These are phyloP conservation scores for Tiliqua scincoides DNA, from an alignment of 2,113 vertebrate genomes.

Conservation along the genomic window DNA sequence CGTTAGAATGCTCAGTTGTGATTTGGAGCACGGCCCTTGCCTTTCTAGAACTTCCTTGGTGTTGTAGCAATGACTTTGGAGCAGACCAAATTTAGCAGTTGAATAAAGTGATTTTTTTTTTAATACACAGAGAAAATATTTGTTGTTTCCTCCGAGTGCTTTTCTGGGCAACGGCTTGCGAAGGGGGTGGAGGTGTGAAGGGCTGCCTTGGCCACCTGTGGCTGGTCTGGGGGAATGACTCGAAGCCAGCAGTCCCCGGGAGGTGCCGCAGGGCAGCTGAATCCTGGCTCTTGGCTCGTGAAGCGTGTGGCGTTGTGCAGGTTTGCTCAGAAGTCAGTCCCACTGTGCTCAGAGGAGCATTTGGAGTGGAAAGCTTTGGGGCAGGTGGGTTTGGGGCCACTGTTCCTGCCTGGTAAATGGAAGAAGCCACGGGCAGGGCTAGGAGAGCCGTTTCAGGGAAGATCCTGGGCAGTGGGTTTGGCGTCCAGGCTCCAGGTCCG, in stretches of 20 bases:
- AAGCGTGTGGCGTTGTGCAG: too few relatives aligned
- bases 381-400: slow-evolving; percentile 54
- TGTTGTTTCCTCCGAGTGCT: slow-evolving; percentile 52
- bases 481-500: too few relatives aligned
- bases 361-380: slow-evolving; percentile 37
- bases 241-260: slow-evolving; percentile 53
- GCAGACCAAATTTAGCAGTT: slow-evolving; percentile 66
- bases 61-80: slow-evolving; percentile 63
- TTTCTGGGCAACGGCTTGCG: slow-evolving; percentile 45
- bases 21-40: slow-evolving; percentile 44
- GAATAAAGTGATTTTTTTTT: slow-evolving; percentile 71
- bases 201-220: slow-evolving; percentile 50
- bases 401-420: slow-evolving; percentile 51
- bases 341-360: too few relatives aligned
- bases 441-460: slow-evolving; percentile 38
- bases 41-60: slow-evolving; percentile 38
- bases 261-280: slow-evolving; percentile 51
- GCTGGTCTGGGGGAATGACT: slow-evolving; percentile 61
- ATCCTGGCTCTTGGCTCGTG: slow-evolving; percentile 64
- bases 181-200: slow-evolving; percentile 56
- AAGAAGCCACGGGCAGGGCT: slow-evolving; percentile 31
- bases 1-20: slow-evolving; percentile 37
- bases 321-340: too few relatives aligned
- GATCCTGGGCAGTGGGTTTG: too few relatives aligned
- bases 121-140: slow-evolving; percentile 46